These are phyloP conservation scores for Asobara japonica DNA, from an alignment of 1,140 invertebrate species.

Conservation along the genomic window DNA sequence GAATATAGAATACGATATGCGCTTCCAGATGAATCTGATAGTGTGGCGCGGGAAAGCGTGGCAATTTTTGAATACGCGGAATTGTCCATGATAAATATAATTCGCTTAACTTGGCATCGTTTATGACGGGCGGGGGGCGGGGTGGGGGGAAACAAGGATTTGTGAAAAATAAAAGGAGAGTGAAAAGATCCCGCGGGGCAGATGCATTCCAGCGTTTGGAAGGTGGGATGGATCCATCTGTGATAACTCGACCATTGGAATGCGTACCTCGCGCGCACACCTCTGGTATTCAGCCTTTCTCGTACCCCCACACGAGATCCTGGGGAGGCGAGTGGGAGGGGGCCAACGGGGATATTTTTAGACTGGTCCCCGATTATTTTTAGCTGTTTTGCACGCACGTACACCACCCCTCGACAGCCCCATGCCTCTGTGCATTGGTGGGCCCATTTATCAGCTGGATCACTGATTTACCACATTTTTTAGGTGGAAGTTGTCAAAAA, in stretches of 20 bases:
- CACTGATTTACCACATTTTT: conserved; percentile 18
- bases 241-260: conserved; percentile 64
- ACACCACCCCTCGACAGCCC: conserved; percentile 14
- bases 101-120: no score
- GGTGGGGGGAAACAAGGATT: not conserved
- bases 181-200: not conserved
- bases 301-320: conserved; percentile 26
- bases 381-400: conserved; percentile 47
- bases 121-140: not conserved
- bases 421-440: not conserved
- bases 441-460: not conserved
- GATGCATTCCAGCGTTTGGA: conserved; percentile 49
- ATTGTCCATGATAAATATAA: no score
- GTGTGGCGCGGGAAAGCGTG: no score
- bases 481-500: conserved; percentile 11
- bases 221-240: conserved; percentile 58
- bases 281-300: conserved; percentile 52
- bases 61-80: no score
- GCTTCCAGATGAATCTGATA: no score
- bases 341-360: conserved; percentile 53
- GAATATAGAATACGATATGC: no score
- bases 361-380: conserved; percentile 54
- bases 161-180: conserved; percentile 6
- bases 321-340: not conserved
- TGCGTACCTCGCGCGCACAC: conserved; percentile 61